Evolutionary conservation across 2,797 vertebrate species (phyloP).

Genomic region (Ambastaia sidthimunki): DNA sequence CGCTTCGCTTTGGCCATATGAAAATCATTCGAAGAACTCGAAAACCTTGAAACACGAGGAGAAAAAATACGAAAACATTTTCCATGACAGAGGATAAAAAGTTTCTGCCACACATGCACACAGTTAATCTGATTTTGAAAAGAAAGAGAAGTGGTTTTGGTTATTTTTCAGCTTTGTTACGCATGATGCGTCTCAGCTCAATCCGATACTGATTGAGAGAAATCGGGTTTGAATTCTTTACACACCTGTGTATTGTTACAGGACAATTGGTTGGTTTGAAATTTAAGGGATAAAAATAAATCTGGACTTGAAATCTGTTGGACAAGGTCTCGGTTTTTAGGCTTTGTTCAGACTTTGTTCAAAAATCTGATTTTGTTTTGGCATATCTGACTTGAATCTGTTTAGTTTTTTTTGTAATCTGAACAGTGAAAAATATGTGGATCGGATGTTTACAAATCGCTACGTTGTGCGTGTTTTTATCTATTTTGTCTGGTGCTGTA

Average conservation of each 20-base stretch:
- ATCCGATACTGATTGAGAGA: neutral
- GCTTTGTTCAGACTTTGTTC: conserved; percentile 16
- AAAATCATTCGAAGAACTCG: conserved; percentile 55
- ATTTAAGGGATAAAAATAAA: neutral
- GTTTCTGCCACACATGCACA: conserved; percentile 32
- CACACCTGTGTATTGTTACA: neutral
- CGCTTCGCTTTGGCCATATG: conserved; percentile 50
- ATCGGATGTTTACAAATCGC: neutral
- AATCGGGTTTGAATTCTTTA: neutral
- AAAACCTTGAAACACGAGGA: conserved; percentile 52
- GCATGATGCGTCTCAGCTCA: neutral
- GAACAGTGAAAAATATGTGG: conserved; percentile 30
- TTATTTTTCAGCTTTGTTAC: conserved; percentile 5
- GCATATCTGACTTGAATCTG: neutral
- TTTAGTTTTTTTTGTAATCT: conserved; percentile 3
- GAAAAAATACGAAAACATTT: conserved; percentile 36
- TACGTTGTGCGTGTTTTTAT: too few relatives aligned
- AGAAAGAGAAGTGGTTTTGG: neutral
- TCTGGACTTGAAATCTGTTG: conserved; percentile 1
- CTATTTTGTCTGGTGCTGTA: neutral
- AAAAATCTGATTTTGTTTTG: conserved; percentile 30
- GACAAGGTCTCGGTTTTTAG: conserved; percentile 39
- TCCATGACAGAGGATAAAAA: conserved; percentile 32
- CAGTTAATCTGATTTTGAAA: conserved; percentile 20
- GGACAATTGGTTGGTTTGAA: conserved; percentile 1